phyloP scores from a whole-genome alignment of 1,140 invertebrate species.

The Popillia japonica region DNA sequence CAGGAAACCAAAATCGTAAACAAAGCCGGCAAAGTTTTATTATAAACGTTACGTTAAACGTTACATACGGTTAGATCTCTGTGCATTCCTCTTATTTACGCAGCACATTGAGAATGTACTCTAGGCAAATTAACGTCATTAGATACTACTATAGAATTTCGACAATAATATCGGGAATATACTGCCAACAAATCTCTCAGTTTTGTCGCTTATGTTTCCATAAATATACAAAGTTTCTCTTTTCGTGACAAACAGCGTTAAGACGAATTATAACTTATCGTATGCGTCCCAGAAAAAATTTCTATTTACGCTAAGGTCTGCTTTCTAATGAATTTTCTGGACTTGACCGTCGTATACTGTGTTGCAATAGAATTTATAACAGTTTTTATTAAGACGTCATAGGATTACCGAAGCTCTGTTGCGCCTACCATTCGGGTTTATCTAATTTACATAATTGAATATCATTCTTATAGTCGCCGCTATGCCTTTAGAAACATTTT shows the following conservation, averaged over 20 bases:
- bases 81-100: neutral
- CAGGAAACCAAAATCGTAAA: slow-evolving; percentile 15
- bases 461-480: neutral
- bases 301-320: neutral
- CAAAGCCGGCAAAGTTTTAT: neutral
- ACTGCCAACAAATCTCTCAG: slow-evolving; percentile 21
- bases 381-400: slow-evolving; percentile 22
- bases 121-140: slow-evolving; percentile 3
- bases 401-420: slow-evolving; percentile 6
- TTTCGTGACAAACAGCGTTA: slow-evolving; percentile 2
- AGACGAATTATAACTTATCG: slow-evolving; percentile 19
- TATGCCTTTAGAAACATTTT: neutral
- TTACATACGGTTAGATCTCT: neutral
- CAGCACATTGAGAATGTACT: neutral
- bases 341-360: neutral
- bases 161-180: slow-evolving; percentile 17
- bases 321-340: slow-evolving; percentile 19
- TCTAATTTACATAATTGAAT: slow-evolving; percentile 21
- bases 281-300: neutral
- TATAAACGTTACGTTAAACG: slow-evolving; percentile 7
- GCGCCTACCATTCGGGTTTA: neutral
- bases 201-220: slow-evolving; percentile 28
- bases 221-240: slow-evolving; percentile 23
- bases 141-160: neutral
- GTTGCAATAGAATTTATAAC: slow-evolving; percentile 25